A percentile compares a stretch with the other conserved stretches of the same genome.
Evolutionary conservation across 2,888 invertebrate species (phyloP).

Genomic region (Drosophila stalkeri): DNA sequence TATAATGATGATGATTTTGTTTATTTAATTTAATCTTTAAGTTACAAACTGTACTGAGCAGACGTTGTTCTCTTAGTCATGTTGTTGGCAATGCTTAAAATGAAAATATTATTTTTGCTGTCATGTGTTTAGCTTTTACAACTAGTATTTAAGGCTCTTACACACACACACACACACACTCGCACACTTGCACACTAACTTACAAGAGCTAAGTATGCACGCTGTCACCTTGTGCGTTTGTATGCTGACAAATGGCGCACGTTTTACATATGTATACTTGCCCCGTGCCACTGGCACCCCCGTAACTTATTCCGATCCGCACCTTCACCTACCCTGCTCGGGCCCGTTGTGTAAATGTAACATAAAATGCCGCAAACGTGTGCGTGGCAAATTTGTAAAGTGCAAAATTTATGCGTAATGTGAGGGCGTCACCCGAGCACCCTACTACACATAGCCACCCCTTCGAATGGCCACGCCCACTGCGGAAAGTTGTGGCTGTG

Average conservation of each 20-base stretch:
- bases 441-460: constrained; percentile 1
- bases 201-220: constrained; percentile 19
- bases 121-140: constrained; percentile 14
- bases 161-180: not conserved
- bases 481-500: constrained; percentile 46
- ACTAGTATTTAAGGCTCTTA: constrained; percentile 25
- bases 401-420: constrained; percentile 82
- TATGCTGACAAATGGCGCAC: constrained; percentile 75
- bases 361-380: constrained; percentile 81
- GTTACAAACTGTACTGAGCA: too few species aligned
- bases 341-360: constrained; percentile 66
- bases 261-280: constrained; percentile 71
- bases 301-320: not conserved
- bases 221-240: constrained; percentile 52
- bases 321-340: not conserved
- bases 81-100: not conserved
- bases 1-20: too few species aligned
- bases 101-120: constrained; percentile 12
- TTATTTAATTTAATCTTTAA: not conserved
- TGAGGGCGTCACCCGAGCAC: constrained; percentile 67
- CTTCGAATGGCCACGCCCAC: constrained; percentile 25
- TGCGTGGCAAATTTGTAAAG: constrained; percentile 81
- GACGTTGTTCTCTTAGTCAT: not conserved
- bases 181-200: constrained; percentile 8
- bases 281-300: not conserved